phyloP scores from a whole-genome alignment of 1,140 invertebrate genomes.

The Zaprionus vittiger region DNA sequence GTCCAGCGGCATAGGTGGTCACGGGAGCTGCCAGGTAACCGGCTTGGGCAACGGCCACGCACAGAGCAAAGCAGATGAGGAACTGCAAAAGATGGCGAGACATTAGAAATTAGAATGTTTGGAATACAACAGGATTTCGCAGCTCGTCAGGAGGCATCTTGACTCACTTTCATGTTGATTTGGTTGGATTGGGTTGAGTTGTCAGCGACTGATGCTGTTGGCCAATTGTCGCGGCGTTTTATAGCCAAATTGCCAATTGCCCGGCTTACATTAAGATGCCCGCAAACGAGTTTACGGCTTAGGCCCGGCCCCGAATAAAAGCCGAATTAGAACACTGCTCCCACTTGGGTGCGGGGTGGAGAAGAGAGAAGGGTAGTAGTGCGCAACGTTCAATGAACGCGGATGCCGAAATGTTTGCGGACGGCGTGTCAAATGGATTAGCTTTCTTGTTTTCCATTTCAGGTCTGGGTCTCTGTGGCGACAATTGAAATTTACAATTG shows the following conservation, averaged over 20 bases:
- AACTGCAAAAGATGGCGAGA: constrained; percentile 40
- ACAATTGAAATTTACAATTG: constrained; percentile 50
- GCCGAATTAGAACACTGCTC: constrained; percentile 67
- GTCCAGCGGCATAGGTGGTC: constrained; percentile 64
- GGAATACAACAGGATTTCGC: not conserved
- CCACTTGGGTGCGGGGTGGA: constrained; percentile 35
- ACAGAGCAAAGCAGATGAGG: constrained; percentile 76
- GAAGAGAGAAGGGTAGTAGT: constrained; percentile 18
- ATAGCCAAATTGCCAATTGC: constrained; percentile 53
- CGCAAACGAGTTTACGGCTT: constrained; percentile 75
- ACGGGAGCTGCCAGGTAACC: constrained; percentile 62
- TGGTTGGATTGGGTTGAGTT: constrained; percentile 49
- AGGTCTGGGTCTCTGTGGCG: not conserved
- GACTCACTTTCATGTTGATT: constrained; percentile 67
- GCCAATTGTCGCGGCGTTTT: constrained; percentile 56
- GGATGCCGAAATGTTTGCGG: constrained; percentile 69
- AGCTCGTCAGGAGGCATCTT: not conserved
- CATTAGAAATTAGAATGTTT: constrained; percentile 13
- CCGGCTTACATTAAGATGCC: constrained; percentile 6
- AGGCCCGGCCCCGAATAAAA: constrained; percentile 47
- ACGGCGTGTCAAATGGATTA: constrained; percentile 78
- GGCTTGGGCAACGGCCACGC: constrained; percentile 73
- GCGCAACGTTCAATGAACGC: constrained; percentile 76
- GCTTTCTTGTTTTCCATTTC: constrained; percentile 45
- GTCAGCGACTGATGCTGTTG: constrained; percentile 71